phyloP scores from a whole-genome alignment of 2,888 invertebrate genomes.

The Mycogona germanica region DNA sequence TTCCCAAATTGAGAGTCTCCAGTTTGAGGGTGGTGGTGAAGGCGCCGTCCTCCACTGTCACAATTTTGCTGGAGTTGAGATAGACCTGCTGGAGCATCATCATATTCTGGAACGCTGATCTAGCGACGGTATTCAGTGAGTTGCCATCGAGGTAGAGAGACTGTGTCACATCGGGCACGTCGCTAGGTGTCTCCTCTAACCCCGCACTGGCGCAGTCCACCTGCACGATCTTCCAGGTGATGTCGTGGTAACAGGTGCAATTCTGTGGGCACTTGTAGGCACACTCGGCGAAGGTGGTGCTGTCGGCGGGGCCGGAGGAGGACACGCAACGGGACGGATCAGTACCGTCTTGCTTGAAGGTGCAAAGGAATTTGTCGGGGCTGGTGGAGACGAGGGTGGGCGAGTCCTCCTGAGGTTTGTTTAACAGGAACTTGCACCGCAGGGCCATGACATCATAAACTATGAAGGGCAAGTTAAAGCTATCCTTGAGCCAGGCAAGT shows the following conservation, averaged over 20 bases:
- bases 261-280: constrained; percentile 3
- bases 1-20: constrained; percentile 2
- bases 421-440: neutral
- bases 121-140: neutral
- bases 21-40: neutral
- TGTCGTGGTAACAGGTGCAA: constrained; percentile 8
- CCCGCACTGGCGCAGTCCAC: neutral
- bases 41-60: neutral
- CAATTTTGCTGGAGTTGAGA: neutral
- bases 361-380: constrained; percentile 6
- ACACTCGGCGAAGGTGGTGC: neutral
- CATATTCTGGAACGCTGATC: neutral
- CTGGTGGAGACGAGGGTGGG: neutral
- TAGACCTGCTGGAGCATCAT: neutral
- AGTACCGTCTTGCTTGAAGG: neutral
- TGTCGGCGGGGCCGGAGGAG: neutral
- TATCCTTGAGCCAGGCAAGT: constrained; percentile 1
- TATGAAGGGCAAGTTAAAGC: neutral
- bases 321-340: neutral
- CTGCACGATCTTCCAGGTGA: constrained; percentile 9
- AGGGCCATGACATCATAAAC: neutral
- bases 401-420: neutral
- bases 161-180: neutral
- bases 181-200: neutral
- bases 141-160: constrained; percentile 5